Evolutionary conservation across 2,113 vertebrate genomes (phyloP).

Genomic region (Ibidorhyncha struthersii): DNA sequence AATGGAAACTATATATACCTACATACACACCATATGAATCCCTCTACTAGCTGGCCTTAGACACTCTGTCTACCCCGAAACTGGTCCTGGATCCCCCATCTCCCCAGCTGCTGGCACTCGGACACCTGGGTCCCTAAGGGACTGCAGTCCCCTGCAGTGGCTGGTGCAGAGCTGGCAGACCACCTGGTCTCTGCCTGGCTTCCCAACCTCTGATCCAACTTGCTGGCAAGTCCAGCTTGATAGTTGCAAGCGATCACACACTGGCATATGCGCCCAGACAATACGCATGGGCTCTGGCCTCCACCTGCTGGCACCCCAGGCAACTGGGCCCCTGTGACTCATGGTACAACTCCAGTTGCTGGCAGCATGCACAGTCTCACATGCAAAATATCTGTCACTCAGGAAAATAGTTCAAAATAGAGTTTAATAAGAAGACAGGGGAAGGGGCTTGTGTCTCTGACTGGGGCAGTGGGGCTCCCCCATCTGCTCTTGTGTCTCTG

Average conservation of each 20-base stretch:
- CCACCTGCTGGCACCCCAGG: not conserved
- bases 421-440: not conserved
- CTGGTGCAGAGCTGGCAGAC: not conserved
- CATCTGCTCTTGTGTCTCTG: not conserved
- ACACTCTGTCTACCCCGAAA: not conserved
- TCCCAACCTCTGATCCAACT: not conserved
- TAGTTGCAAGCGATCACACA: not conserved
- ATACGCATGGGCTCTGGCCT: not conserved
- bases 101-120: not conserved
- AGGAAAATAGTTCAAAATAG: not conserved
- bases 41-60: not conserved
- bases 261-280: not conserved
- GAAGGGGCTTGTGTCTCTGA: not conserved
- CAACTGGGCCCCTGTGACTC: not conserved
- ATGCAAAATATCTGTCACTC: not conserved
- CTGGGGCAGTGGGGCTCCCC: accelerated
- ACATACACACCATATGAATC: not conserved
- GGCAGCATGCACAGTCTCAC: not conserved
- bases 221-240: not conserved
- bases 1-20: not conserved
- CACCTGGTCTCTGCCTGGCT: not conserved
- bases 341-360: not conserved
- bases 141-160: not conserved
- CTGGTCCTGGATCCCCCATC: not conserved
- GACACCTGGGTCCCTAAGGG: not conserved